Percentiles rank a stretch among this genome's conserved stretches.
phyloP scores from a whole-genome alignment of 2,888 invertebrate genomes.

The Drosophila kambysellisi region DNA sequence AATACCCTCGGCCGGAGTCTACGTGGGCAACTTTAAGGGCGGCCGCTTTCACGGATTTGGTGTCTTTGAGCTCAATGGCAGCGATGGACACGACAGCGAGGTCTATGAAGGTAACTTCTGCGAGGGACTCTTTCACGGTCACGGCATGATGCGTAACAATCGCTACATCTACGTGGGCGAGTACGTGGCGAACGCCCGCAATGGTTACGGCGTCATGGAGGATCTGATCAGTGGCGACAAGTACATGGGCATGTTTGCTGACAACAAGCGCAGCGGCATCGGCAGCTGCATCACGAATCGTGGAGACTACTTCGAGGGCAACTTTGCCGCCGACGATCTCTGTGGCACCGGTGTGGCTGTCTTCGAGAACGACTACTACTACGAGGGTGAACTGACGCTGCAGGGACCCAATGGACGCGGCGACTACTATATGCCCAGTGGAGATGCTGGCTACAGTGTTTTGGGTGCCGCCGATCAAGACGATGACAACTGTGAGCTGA shows the following conservation, averaged over 20 bases:
- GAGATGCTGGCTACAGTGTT: conserved; percentile 86
- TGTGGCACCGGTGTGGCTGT: conserved; percentile 95
- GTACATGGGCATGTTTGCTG: conserved; percentile 95
- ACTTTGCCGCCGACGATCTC: conserved; percentile 92
- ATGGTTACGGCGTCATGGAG: conserved; percentile 96
- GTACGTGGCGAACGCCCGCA: conserved; percentile 91
- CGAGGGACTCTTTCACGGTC: conserved; percentile 93
- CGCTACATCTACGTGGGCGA: conserved; percentile 96
- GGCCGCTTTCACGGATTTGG: conserved; percentile 94
- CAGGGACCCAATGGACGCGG: conserved; percentile 93
- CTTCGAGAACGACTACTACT: conserved; percentile 94
- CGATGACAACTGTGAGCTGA: conserved; percentile 65
- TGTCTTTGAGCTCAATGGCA: conserved; percentile 89
- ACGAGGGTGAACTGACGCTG: conserved; percentile 94
- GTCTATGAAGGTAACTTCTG: conserved; percentile 95
- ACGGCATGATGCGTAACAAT: conserved; percentile 93
- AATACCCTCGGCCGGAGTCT: conserved; percentile 87
- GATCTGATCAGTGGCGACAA: conserved; percentile 94
- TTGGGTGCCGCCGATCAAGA: conserved; percentile 50
- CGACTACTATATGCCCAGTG: conserved; percentile 91
- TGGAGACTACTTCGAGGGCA: conserved; percentile 96
- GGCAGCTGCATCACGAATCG: conserved; percentile 95
- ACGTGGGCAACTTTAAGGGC: conserved; percentile 89
- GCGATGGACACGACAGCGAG: conserved; percentile 89
- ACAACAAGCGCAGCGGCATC: conserved; percentile 93